phyloP scores from a whole-genome alignment of 2,888 invertebrate species.

The Cheilosia urbana region DNA sequence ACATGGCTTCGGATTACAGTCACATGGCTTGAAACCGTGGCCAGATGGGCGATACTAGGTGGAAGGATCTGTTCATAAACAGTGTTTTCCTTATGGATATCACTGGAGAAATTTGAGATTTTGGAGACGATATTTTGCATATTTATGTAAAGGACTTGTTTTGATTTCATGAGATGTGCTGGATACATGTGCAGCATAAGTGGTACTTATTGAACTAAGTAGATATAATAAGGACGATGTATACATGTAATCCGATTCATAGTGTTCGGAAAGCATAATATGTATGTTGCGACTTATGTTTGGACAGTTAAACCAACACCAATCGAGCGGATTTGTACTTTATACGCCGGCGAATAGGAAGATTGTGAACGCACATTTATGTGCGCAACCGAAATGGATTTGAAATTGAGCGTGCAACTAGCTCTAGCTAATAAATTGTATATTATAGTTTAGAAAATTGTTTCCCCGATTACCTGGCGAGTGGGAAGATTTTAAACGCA shows the following conservation, averaged over 20 bases:
- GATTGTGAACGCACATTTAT: too few species aligned
- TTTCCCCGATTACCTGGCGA: too few species aligned
- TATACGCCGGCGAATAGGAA: too few species aligned
- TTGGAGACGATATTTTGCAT: conserved; percentile 41
- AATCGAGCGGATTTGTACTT: too few species aligned
- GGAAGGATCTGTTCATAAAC: conserved; percentile 19
- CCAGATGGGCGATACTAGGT: not conserved
- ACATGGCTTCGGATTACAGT: conserved; percentile 38
- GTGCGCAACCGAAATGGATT: too few species aligned
- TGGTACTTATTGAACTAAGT: conserved; percentile 33
- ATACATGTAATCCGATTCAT: conserved; percentile 25
- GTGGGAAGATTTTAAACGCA: too few species aligned
- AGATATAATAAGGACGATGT: conserved; percentile 25
- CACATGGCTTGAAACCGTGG: conserved; percentile 30
- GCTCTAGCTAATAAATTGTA: too few species aligned
- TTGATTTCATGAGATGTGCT: conserved; percentile 6
- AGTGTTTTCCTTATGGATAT: conserved; percentile 46
- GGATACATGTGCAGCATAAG: not conserved
- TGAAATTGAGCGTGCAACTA: too few species aligned
- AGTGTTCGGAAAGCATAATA: conserved; percentile 14
- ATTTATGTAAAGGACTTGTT: conserved; percentile 15
- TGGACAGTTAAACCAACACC: too few species aligned
- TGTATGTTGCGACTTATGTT: not conserved
- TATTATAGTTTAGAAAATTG: too few species aligned
- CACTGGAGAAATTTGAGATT: conserved; percentile 15